Conservation (phyloP, 2,113 vertebrate genomes). For the Esox niger region DNA sequence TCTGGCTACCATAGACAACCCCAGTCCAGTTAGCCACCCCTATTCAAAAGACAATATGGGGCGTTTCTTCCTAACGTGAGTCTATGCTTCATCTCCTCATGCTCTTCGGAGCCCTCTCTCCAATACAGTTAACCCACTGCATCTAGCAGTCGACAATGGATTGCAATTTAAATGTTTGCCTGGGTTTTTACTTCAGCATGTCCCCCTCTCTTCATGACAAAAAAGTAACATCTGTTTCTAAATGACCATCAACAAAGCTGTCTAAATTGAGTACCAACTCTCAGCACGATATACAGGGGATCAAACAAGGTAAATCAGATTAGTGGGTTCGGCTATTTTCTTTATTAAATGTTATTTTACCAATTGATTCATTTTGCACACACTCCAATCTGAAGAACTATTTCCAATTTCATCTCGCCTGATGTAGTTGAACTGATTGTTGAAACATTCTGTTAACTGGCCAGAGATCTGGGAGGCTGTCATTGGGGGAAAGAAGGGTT, state of each 20-base stretch:
- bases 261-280: slow-evolving; percentile 15
- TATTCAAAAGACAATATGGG: slow-evolving; percentile 42
- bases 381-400: slow-evolving; percentile 16
- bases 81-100: not conserved
- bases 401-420: slow-evolving; percentile 23
- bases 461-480: not conserved
- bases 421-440: slow-evolving; percentile 16
- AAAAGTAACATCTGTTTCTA: slow-evolving; percentile 44
- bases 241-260: slow-evolving; percentile 25
- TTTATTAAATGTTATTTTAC: slow-evolving; percentile 16
- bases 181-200: slow-evolving; percentile 18
- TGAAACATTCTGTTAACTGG: slow-evolving; percentile 18
- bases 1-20: too few relatives aligned
- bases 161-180: slow-evolving; percentile 13
- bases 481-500: slow-evolving; percentile 15
- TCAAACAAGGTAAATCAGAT: slow-evolving; percentile 1
- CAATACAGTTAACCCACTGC: not conserved
- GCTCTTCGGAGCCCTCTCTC: not conserved
- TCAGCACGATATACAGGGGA: slow-evolving; percentile 13
- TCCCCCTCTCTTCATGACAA: slow-evolving; percentile 22
- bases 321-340: not conserved
- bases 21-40: not conserved
- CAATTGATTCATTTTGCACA: slow-evolving; percentile 5
- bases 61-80: slow-evolving; percentile 51
- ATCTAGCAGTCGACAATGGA: not conserved